Evolutionary conservation across 2,888 invertebrate genomes (phyloP), one percentile per base, ranked within the genome.

Genomic region (Acanthopleura granulata): DNA sequence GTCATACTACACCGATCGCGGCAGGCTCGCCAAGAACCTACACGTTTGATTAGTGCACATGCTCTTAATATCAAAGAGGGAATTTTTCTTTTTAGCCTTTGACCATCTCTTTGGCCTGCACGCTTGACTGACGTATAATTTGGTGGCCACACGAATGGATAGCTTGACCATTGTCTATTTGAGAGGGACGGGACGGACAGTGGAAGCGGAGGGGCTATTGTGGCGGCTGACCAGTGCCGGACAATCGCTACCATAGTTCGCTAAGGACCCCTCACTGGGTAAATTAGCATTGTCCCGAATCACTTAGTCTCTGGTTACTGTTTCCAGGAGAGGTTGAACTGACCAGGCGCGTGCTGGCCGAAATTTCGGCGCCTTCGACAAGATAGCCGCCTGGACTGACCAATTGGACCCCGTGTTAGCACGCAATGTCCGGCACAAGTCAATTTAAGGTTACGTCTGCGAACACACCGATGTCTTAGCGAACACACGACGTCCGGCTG

Each of bases 131-230:
- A 57, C 18, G n/a, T 57, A 22, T 57, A 57, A 57, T 57, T 57
- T 57, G 22, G 57, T 18, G 4, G 57, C n/a, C 57, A 57, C 57
- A 57, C 57, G 57, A 57, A 57, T 57, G 22, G 57, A 57, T 18
- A 57, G 40, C 57, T 57, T 57, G 57, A n/a, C 57, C 22, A 57
- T 57, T 57, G 57, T 57, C 57, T 57, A 12, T 57, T 40, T 40
- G 57, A 66, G 66, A 66, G 66, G 29, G 66, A 27, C 25, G 66
- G 57, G 22, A 66, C 25, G 66, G 66, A 66, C 15, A 27, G 66
- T 22, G 66, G 4, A 25, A 66, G 66, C 15, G 66, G 29, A 27
- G 66, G 66, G 66, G 29, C 18, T 25, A 16, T 66, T 27, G 18
- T 57, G 18, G 22, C 18, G 57, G 57, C 40, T 40, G 57, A 57